phyloP scores from a whole-genome alignment of 2,113 vertebrate species.

The Planiliza haematocheilus region DNA sequence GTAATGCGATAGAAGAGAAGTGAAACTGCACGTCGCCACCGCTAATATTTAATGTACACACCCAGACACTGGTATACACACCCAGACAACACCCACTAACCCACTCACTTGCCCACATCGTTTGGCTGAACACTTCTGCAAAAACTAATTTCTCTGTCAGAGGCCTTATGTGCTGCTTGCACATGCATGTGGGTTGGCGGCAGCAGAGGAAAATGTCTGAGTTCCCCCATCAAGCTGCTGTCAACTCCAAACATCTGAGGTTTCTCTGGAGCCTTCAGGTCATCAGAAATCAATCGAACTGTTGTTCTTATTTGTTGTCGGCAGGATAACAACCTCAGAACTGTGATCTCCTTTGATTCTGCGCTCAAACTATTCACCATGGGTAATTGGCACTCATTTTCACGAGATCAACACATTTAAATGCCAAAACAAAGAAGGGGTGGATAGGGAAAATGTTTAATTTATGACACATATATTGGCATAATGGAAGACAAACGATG shows the following conservation, averaged over 20 bases:
- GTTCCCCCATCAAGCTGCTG: conserved; percentile 3
- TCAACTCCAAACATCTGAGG: conserved; percentile 21
- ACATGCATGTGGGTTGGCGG: conserved; percentile 46
- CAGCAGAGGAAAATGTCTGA: conserved; percentile 5
- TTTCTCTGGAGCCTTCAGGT: conserved; percentile 22
- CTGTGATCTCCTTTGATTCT: background rate
- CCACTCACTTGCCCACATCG: conserved; percentile 1
- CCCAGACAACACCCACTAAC: conserved; percentile 45
- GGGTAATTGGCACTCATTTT: conserved; percentile 26
- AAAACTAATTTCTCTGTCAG: conserved; percentile 34
- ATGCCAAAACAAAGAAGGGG: conserved; percentile 18
- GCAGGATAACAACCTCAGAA: background rate
- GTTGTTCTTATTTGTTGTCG: conserved; percentile 6
- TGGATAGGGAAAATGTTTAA: conserved; percentile 15
- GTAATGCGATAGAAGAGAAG: too few relatives aligned
- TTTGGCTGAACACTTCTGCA: conserved; percentile 2
- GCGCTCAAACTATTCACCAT: background rate
- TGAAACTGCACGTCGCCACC: conserved; percentile 12
- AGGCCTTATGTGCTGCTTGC: conserved; percentile 26
- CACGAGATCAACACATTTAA: background rate
- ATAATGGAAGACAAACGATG: conserved; percentile 11
- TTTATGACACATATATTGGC: conserved; percentile 25
- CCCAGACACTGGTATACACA: conserved; percentile 35
- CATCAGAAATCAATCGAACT: conserved; percentile 18
- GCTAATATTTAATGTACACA: conserved; percentile 23